Conservation (phyloP, 2,797 vertebrate genomes). For the Sebastiscus tertius region DNA sequence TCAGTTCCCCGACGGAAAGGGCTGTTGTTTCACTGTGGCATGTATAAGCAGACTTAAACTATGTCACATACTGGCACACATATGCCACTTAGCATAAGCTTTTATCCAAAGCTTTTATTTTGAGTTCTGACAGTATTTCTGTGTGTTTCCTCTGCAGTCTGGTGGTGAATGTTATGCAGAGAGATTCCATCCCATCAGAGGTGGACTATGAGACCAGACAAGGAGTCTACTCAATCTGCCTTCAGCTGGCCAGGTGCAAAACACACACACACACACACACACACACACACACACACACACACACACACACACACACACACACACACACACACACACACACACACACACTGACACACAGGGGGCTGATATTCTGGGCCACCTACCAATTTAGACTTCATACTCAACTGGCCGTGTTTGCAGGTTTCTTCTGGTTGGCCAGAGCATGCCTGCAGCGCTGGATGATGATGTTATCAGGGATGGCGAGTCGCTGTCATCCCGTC, state of each 20-base stretch:
- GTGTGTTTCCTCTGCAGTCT: conserved; percentile 81
- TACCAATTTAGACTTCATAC: not conserved
- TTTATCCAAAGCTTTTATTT: no score
- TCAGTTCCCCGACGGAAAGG: no score
- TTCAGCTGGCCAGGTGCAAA: conserved; percentile 93
- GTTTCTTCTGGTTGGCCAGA: conserved; percentile 97
- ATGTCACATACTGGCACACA: no score
- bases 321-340: not conserved
- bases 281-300: not conserved
- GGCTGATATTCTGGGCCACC: not conserved
- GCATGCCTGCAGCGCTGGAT: conserved; percentile 92
- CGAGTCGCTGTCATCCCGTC: conserved; percentile 93
- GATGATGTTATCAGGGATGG: conserved; percentile 93
- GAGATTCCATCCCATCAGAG: conserved; percentile 98
- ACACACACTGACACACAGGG: not conserved
- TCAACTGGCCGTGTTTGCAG: conserved; percentile 72
- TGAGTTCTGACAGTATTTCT: not conserved
- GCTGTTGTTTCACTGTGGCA: no score
- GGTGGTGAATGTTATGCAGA: conserved; percentile 99
- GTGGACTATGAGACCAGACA: conserved; percentile 99
- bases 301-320: not conserved
- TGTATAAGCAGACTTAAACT: no score
- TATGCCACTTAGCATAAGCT: no score
- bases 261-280: not conserved
- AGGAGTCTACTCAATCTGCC: conserved; percentile 98